Percentiles rank a stretch among this genome's conserved stretches.
phyloP scores from a whole-genome alignment of 2,113 vertebrate genomes.

The Xenopus laevis region DNA sequence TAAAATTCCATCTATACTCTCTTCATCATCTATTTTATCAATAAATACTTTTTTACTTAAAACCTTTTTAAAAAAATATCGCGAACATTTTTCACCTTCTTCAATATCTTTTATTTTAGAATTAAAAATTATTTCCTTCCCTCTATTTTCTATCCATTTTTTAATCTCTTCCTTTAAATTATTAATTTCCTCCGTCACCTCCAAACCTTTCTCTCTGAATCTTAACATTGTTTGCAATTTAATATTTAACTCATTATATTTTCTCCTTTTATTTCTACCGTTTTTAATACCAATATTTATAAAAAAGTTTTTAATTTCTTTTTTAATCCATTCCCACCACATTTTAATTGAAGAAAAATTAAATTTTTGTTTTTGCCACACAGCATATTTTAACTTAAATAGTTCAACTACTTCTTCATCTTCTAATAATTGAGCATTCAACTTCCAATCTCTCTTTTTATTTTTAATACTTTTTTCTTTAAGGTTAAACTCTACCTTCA shows the following conservation, averaged over 20 bases:
- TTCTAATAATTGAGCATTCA: not conserved
- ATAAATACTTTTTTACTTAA: not conserved
- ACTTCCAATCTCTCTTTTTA: not conserved
- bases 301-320: not conserved
- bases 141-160: not conserved
- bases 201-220: not conserved
- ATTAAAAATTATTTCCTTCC: not conserved
- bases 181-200: not conserved
- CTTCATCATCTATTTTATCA: not conserved
- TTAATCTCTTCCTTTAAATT: not conserved
- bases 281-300: not conserved
- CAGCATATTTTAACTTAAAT: not conserved
- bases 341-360: not conserved
- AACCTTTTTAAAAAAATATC: not conserved
- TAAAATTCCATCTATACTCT: too few relatives aligned
- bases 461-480: not conserved
- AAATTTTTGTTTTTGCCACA: not conserved
- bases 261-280: not conserved
- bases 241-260: too few relatives aligned
- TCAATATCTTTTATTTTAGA: not conserved
- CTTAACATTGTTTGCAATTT: not conserved
- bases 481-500: not conserved
- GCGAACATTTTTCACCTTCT: not conserved
- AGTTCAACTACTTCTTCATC: not conserved
- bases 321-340: constrained; percentile 8